phyloP scores from a whole-genome alignment of 2,888 invertebrate genomes.

The Dicroscelio sp. region DNA sequence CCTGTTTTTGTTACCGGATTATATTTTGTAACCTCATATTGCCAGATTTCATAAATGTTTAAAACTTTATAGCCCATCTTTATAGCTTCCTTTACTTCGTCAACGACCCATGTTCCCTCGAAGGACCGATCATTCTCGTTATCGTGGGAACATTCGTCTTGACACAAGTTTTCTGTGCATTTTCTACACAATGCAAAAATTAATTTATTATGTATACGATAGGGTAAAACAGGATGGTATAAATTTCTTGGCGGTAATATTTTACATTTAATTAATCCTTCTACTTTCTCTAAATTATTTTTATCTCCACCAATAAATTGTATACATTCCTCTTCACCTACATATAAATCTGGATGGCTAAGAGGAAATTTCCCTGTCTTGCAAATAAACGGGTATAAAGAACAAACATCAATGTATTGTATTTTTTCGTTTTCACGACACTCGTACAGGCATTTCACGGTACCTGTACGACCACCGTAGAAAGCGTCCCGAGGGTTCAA shows the following conservation, averaged over 20 bases:
- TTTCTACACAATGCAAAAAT: constrained; percentile 88
- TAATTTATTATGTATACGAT: constrained; percentile 84
- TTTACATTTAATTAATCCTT: constrained; percentile 84
- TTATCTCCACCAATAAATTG: constrained; percentile 33
- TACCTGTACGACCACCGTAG: too few species aligned
- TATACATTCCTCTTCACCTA: constrained; percentile 58
- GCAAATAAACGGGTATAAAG: too few species aligned
- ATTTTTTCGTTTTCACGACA: too few species aligned
- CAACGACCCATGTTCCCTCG: constrained; percentile 19
- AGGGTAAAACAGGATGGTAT: constrained; percentile 88
- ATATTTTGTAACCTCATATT: constrained; percentile 32
- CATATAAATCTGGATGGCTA: constrained; percentile 85
- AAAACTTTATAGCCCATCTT: constrained; percentile 7
- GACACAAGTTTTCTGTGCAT: constrained; percentile 85
- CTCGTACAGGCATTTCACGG: too few species aligned
- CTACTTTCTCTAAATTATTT: constrained; percentile 55
- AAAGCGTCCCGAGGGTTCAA: too few species aligned
- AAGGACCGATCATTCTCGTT: neutral
- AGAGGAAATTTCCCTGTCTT: too few species aligned
- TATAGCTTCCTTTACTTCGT: constrained; percentile 22
- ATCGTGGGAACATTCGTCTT: neutral
- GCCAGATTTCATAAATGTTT: constrained; percentile 46
- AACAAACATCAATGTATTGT: too few species aligned
- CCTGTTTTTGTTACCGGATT: neutral
- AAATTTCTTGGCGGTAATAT: constrained; percentile 83